phyloP scores from a whole-genome alignment of 53 echinoderm and acorn worm species.

The Arbacia lixula region DNA sequence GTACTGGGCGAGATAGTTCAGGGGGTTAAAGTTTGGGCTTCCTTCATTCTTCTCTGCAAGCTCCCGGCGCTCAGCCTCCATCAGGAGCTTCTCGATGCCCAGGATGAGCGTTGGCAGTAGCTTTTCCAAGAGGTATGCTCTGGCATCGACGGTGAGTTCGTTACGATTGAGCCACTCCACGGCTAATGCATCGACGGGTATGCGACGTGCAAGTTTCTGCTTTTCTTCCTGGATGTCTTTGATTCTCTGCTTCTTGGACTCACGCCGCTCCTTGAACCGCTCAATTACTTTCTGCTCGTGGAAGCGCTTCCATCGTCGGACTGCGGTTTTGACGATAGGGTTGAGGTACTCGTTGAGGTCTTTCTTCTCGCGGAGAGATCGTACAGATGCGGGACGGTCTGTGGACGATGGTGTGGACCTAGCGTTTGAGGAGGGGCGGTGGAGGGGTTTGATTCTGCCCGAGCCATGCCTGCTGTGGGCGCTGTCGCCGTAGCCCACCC shows the following conservation, averaged over 20 bases:
- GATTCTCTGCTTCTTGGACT: conserved; percentile 69
- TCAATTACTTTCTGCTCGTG: conserved; percentile 95
- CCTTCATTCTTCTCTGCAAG: conserved; percentile 77
- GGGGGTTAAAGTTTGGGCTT: conserved; percentile 88
- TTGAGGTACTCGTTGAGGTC: conserved; percentile 86
- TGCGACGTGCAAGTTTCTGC: conserved; percentile 75
- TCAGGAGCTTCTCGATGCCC: conserved; percentile 91
- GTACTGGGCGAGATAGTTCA: conserved; percentile 94
- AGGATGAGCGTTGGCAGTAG: conserved; percentile 92
- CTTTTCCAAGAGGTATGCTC: conserved; percentile 93
- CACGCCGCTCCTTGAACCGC: conserved; percentile 79
- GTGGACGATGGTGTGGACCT: conserved; percentile 30
- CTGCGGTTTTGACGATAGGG: conserved; percentile 92
- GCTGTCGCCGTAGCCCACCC: conserved; percentile 67
- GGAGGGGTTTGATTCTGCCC: conserved; percentile 18
- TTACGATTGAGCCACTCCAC: conserved; percentile 89
- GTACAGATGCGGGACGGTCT: conserved; percentile 39
- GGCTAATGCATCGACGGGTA: conserved; percentile 91
- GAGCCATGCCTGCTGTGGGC: conserved; percentile 78
- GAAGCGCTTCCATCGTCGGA: conserved; percentile 97
- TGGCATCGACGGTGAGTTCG: conserved; percentile 89
- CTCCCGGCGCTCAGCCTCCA: conserved; percentile 83
- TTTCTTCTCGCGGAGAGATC: conserved; percentile 51
- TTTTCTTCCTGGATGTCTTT: conserved; percentile 82
- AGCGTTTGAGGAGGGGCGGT: conserved; percentile 36